These are phyloP conservation scores for Thalassophryne amazonica DNA, from an alignment of 2,797 vertebrate genomes.

Conservation along the genomic window DNA sequence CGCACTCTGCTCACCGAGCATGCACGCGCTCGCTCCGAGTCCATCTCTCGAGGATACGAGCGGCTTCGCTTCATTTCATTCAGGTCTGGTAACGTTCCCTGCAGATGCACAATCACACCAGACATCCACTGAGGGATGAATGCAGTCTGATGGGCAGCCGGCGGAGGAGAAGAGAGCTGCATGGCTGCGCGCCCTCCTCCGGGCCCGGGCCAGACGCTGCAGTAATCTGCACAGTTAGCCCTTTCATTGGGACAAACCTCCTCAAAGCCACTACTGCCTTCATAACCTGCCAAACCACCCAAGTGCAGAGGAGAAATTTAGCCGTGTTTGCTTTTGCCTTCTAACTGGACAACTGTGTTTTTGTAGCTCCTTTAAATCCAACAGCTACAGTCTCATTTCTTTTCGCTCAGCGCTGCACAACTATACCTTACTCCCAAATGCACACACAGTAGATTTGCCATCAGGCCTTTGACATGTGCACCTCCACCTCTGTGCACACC, in stretches of 20 bases:
- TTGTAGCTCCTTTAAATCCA: conserved; percentile 71
- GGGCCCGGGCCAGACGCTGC: conserved; percentile 50
- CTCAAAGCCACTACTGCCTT: conserved; percentile 74
- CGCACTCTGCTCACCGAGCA: conserved; percentile 62
- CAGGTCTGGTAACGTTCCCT: conserved; percentile 36
- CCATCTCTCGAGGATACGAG: no score
- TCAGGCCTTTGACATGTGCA: conserved; percentile 12
- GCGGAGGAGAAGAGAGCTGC: conserved; percentile 51
- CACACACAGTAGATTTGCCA: neutral
- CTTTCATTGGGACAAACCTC: conserved; percentile 80
- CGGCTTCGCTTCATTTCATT: conserved; percentile 44
- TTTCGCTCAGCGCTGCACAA: no score
- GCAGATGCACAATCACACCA: conserved; percentile 24
- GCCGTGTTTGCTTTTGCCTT: conserved; percentile 74
- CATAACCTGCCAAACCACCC: conserved; percentile 79
- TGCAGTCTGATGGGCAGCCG: conserved; percentile 53
- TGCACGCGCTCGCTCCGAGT: conserved; percentile 58
- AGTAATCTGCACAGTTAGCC: conserved; percentile 72
- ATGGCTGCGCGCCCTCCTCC: conserved; percentile 53
- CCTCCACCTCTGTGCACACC: conserved; percentile 45
- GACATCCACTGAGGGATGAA: conserved; percentile 48
- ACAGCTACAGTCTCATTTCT: conserved; percentile 62
- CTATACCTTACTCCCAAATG: neutral
- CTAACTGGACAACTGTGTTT: conserved; percentile 70
- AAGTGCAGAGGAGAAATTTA: conserved; percentile 76